These are phyloP conservation scores for Marmota monax DNA, from an alignment of 2,113 vertebrate genomes.

Conservation along the genomic window DNA sequence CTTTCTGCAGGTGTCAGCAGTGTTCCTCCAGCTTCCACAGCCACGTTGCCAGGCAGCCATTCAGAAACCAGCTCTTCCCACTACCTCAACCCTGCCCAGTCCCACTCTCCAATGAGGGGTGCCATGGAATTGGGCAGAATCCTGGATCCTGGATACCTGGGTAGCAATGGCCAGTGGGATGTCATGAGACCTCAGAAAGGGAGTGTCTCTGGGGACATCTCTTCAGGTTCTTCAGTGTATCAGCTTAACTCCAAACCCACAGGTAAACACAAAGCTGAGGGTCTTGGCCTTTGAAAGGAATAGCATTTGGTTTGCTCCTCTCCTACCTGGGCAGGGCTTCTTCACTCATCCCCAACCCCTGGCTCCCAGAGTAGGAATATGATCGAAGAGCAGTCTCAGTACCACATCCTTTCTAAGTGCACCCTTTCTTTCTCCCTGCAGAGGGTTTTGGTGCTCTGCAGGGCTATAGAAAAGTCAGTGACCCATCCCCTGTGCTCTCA, in stretches of 20 bases:
- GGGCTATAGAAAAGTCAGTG: not conserved
- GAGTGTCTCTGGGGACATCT: constrained; percentile 82
- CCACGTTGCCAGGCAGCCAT: constrained; percentile 68
- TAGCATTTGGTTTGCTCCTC: not conserved
- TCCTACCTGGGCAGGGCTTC: not conserved
- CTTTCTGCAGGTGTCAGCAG: constrained; percentile 82
- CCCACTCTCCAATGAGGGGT: constrained; percentile 75
- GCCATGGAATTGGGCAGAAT: constrained; percentile 73
- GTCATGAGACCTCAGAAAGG: constrained; percentile 77
- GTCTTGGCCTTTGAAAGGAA: not conserved
- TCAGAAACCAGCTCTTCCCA: constrained; percentile 78
- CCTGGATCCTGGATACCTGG: constrained; percentile 77
- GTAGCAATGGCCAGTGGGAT: constrained; percentile 85
- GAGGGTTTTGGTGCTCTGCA: rapidly evolving
- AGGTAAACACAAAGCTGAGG: constrained; percentile 83
- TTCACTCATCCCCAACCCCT: too few species aligned
- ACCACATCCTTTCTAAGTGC: not conserved
- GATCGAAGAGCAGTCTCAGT: not conserved
- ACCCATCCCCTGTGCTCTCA: not conserved
- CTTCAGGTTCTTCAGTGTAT: constrained; percentile 87
- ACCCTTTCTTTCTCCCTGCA: not conserved
- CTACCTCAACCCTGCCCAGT: constrained; percentile 79
- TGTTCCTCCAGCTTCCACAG: constrained; percentile 83
- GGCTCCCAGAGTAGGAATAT: not conserved
- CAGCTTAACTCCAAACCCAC: constrained; percentile 89